Evolutionary conservation across 35 echinoderm and acorn worm genomes (phyloP).

Genomic region (Apostichopus californicus): DNA sequence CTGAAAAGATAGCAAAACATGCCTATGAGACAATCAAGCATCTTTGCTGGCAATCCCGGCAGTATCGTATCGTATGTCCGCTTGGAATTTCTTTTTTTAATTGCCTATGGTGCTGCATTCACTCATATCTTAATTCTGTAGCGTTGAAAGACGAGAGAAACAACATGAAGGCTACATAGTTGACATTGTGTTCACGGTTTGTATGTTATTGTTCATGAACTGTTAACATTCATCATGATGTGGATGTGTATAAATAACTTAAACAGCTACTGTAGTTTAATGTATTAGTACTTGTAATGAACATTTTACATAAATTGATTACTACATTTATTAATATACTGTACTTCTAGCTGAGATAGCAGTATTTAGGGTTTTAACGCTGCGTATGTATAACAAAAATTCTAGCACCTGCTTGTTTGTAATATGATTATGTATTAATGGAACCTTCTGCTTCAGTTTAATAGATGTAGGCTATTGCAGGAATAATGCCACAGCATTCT

Average conservation of each 20-base stretch:
- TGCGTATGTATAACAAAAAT: no score
- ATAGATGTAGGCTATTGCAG: no score
- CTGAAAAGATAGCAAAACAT: conserved; percentile 38
- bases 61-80: conserved; percentile 28
- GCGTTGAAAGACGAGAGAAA: neutral
- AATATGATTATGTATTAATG: no score
- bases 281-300: no score
- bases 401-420: no score
- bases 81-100: conserved; percentile 11
- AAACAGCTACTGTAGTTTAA: no score
- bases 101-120: conserved; percentile 15
- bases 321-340: no score
- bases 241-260: neutral
- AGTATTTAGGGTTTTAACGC: no score
- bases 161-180: neutral
- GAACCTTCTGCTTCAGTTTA: no score
- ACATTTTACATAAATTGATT: no score
- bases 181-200: neutral
- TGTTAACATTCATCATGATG: neutral
- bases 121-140: neutral
- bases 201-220: neutral
- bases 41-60: neutral
- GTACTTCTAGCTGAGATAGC: no score
- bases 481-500: no score
- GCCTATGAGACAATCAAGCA: conserved; percentile 28